Percentiles rank a stretch among this genome's conserved stretches.
phyloP scores from a whole-genome alignment of 2,113 vertebrate species.

The Cromileptes altivelis region DNA sequence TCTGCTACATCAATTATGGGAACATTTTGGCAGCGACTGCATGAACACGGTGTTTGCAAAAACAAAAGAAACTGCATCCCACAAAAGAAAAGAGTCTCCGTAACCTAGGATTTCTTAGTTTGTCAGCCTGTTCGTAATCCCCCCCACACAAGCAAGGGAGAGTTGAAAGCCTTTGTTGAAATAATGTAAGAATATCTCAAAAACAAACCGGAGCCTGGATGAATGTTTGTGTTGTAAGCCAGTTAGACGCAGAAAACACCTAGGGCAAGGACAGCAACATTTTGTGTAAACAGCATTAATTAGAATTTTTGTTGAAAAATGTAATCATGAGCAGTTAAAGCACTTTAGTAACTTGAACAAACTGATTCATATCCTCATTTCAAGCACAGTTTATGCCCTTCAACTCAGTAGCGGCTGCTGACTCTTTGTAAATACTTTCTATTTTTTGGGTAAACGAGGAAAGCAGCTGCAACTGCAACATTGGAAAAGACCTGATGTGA shows the following conservation, averaged over 20 bases:
- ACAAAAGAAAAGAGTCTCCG: conserved; percentile 9
- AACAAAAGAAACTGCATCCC: conserved; percentile 9
- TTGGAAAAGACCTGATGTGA: background rate
- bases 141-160: background rate
- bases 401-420: background rate
- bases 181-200: conserved; percentile 14
- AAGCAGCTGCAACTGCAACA: background rate
- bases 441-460: background rate
- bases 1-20: conserved; percentile 22
- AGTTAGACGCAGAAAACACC: background rate
- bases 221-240: conserved; percentile 21
- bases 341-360: background rate
- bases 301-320: conserved; percentile 10
- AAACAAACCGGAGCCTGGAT: conserved; percentile 5
- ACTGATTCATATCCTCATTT: background rate
- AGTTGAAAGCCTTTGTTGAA: conserved; percentile 39
- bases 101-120: conserved; percentile 32
- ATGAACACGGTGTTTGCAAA: background rate
- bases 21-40: conserved; percentile 30
- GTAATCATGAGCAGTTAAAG: background rate
- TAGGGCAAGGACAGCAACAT: background rate
- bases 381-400: background rate
- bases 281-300: conserved; percentile 21
- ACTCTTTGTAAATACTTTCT: background rate
- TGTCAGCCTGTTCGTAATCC: conserved; percentile 6